Evolutionary conservation across 2,797 vertebrate species (phyloP).

Genomic region (Momotus momota): DNA sequence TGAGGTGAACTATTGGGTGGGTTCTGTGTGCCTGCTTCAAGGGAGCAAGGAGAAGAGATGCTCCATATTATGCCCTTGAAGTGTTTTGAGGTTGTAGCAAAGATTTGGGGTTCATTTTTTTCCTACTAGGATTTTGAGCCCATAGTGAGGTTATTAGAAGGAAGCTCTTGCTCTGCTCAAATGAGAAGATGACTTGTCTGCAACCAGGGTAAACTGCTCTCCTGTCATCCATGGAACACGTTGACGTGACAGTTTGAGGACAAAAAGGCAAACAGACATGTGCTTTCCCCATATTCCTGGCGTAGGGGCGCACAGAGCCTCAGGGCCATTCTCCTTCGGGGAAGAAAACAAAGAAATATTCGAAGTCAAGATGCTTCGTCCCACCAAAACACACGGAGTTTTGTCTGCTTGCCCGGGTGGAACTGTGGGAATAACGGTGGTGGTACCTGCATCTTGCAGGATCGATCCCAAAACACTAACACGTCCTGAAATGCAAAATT

Average conservation of each 20-base stretch:
- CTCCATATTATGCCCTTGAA: not conserved
- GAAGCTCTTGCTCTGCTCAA: not conserved
- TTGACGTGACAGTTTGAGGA: not conserved
- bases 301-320: fast-evolving
- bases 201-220: not conserved
- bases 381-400: fast-evolving
- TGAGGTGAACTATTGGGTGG: not conserved
- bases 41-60: not conserved
- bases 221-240: not conserved
- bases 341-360: no score
- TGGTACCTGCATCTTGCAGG: not conserved
- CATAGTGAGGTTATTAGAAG: fast-evolving
- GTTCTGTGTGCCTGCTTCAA: fast-evolving
- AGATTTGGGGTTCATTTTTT: not conserved
- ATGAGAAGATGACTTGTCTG: not conserved
- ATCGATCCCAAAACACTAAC: not conserved
- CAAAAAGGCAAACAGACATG: not conserved
- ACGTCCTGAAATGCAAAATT: not conserved
- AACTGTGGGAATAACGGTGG: not conserved
- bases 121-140: not conserved
- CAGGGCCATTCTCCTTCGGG: not conserved
- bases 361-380: fast-evolving
- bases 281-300: not conserved
- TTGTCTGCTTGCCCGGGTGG: not conserved
- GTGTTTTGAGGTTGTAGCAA: not conserved